Evolutionary conservation across 2,888 invertebrate genomes (phyloP).

Genomic region (Coenonympha glycerion): DNA sequence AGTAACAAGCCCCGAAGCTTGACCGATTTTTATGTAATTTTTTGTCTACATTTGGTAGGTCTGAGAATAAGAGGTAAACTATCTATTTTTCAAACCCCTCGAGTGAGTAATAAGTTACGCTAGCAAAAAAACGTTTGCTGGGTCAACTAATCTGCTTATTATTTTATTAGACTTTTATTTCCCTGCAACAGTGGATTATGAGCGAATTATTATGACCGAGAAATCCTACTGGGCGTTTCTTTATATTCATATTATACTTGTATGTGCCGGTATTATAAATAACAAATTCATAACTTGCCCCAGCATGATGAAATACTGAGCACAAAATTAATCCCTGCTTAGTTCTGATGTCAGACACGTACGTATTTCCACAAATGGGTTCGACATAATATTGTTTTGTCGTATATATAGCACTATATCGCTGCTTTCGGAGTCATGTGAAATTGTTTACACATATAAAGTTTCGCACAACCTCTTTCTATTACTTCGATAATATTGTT

Average conservation of each 20-base stretch:
- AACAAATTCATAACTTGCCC: neutral
- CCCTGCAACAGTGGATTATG: too few species aligned
- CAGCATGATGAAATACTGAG: conserved; percentile 17
- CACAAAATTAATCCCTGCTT: conserved; percentile 17
- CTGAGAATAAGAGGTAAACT: too few species aligned
- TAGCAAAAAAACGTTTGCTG: too few species aligned
- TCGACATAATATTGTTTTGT: conserved; percentile 19
- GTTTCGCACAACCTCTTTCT: neutral
- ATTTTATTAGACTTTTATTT: too few species aligned
- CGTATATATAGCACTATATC: neutral
- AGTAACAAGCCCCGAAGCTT: too few species aligned
- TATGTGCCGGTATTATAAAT: conserved; percentile 4
- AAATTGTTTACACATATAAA: neutral
- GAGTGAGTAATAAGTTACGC: too few species aligned
- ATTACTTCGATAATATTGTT: neutral
- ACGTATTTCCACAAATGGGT: conserved; percentile 13
- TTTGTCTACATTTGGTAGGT: too few species aligned
- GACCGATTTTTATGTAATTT: too few species aligned
- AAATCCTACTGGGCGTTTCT: neutral
- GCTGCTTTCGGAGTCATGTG: neutral
- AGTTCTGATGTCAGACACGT: conserved; percentile 20
- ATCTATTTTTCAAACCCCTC: too few species aligned
- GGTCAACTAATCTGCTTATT: too few species aligned
- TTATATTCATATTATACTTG: neutral
- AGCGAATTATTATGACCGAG: neutral